phyloP scores from a whole-genome alignment of 2,797 vertebrate species.

The Spheniscus humboldti region DNA sequence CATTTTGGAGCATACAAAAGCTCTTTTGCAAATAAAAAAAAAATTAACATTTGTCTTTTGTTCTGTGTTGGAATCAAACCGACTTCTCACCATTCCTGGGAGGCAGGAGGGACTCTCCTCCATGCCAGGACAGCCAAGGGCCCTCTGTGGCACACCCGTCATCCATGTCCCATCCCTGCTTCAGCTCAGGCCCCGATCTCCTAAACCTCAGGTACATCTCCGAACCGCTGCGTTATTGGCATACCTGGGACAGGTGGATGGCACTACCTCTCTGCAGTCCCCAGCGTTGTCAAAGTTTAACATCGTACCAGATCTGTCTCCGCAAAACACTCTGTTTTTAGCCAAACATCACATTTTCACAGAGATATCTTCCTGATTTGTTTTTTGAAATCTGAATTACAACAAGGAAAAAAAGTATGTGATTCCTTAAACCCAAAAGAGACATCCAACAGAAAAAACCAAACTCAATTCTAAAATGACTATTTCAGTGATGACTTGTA shows the following conservation, averaged over 20 bases:
- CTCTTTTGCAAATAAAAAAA: background rate
- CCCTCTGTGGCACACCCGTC: background rate
- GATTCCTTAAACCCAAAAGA: background rate
- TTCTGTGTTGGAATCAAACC: background rate
- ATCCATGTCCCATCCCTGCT: background rate
- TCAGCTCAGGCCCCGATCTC: background rate
- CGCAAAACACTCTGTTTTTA: background rate
- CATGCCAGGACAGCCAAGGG: background rate
- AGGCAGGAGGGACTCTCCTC: background rate
- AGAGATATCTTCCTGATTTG: background rate
- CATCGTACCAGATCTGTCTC: background rate
- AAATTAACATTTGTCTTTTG: background rate
- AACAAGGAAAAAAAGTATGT: background rate
- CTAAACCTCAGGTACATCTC: background rate
- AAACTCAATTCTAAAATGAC: background rate
- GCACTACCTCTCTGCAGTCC: background rate
- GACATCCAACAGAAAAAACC: background rate
- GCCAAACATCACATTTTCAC: background rate
- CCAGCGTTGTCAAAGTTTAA: background rate
- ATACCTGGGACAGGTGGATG: background rate
- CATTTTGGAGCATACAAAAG: background rate
- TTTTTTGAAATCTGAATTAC: background rate
- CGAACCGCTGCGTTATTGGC: fast-evolving
- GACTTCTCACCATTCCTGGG: background rate
- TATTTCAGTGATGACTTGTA: background rate